These are phyloP conservation scores for Psammodynastes pulverulentus DNA, from an alignment of 2,113 vertebrate genomes.

Conservation along the genomic window DNA sequence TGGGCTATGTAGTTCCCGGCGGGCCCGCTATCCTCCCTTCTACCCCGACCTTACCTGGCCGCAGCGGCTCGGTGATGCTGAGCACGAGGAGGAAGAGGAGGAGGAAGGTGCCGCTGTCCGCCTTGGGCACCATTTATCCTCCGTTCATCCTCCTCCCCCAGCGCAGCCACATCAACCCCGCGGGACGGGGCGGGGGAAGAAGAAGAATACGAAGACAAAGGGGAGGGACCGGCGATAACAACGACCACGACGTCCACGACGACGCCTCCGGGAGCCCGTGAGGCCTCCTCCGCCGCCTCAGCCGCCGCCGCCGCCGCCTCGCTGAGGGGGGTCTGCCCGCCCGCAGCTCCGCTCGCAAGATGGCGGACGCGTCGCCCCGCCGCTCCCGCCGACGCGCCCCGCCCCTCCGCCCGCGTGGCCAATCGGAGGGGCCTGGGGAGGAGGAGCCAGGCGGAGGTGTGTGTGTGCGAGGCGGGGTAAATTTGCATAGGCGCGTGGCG, in stretches of 20 bases:
- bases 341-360: constrained; percentile 53
- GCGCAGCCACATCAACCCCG: constrained; percentile 63
- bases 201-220: background rate
- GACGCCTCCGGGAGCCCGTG: background rate
- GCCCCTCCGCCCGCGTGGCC: constrained; percentile 1
- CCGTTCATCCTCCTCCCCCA: constrained; percentile 93
- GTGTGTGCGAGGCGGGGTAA: rapidly evolving
- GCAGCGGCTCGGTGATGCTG: constrained; percentile 86
- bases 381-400: constrained; percentile 2
- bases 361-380: constrained; percentile 48
- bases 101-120: constrained; percentile 90
- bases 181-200: constrained; percentile 1
- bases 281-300: background rate
- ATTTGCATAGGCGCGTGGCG: background rate
- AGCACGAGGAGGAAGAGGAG: constrained; percentile 89
- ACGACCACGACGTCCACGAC: background rate
- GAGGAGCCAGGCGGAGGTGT: background rate
- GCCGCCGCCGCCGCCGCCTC: background rate
- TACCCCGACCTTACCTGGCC: constrained; percentile 76
- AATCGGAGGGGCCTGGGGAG: constrained; percentile 6
- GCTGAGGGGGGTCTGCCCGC: background rate
- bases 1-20: background rate
- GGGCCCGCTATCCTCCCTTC: background rate
- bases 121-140: constrained; percentile 98
- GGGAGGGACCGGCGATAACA: background rate